Evolutionary conservation across 2,797 vertebrate genomes (phyloP).

Genomic region (Sphaeramia orbicularis): DNA sequence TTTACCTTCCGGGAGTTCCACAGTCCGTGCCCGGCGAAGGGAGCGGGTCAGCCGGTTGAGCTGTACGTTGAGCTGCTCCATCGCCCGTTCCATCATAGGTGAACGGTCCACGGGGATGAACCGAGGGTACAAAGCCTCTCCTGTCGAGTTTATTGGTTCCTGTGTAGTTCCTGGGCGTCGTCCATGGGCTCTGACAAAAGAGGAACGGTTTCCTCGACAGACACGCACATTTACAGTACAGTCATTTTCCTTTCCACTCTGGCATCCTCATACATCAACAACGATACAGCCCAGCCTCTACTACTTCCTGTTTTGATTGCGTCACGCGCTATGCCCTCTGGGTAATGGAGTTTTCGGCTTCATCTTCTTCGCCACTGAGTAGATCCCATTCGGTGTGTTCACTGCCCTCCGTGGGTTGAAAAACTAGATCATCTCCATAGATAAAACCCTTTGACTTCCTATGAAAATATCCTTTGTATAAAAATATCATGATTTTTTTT

Average conservation of each 20-base stretch:
- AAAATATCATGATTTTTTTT: too few species aligned
- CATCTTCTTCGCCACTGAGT: too few species aligned
- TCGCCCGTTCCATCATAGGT: slow-evolving; percentile 98
- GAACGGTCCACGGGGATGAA: slow-evolving; percentile 37
- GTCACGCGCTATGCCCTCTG: slow-evolving; percentile 38
- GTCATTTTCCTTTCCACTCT: slow-evolving; percentile 9
- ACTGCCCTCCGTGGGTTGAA: too few species aligned
- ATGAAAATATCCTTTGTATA: too few species aligned
- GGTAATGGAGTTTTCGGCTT: slow-evolving; percentile 68
- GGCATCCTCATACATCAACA: slow-evolving; percentile 6
- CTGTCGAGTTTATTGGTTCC: slow-evolving; percentile 21
- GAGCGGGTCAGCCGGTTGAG: slow-evolving; percentile 95
- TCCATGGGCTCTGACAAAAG: slow-evolving; percentile 62
- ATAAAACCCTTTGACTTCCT: too few species aligned
- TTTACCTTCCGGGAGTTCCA: slow-evolving; percentile 96
- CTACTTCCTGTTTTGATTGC: slow-evolving; percentile 81
- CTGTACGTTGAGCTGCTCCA: slow-evolving; percentile 94
- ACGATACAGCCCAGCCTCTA: slow-evolving; percentile 28
- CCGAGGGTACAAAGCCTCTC: slow-evolving; percentile 31
- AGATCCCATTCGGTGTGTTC: too few species aligned
- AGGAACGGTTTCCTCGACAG: background rate
- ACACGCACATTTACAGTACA: slow-evolving; percentile 11
- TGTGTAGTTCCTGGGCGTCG: slow-evolving; percentile 30
- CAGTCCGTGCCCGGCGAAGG: slow-evolving; percentile 94
- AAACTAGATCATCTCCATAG: too few species aligned